A percentile compares a stretch with the other conserved stretches of the same genome.
Conservation (phyloP, 2,888 invertebrate genomes). For the Drosophila parthenogenetica region DNA sequence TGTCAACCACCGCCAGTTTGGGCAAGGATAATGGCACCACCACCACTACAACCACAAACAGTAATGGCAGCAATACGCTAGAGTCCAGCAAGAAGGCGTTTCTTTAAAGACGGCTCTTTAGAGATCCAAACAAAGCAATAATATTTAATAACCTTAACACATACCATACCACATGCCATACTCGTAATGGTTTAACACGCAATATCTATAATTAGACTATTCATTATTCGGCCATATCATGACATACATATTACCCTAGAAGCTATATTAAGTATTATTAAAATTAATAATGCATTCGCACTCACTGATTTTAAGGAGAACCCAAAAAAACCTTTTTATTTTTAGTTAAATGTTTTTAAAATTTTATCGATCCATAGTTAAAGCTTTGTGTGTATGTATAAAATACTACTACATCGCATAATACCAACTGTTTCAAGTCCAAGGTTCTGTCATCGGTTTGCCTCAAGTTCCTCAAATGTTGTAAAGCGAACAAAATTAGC, state of each 20-base stretch:
- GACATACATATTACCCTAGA: slow-evolving; percentile 69
- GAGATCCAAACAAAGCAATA: slow-evolving; percentile 61
- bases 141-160: slow-evolving; percentile 11
- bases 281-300: slow-evolving; percentile 58
- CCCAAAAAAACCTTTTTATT: not conserved
- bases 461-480: slow-evolving; percentile 64
- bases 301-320: slow-evolving; percentile 31
- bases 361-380: slow-evolving; percentile 50
- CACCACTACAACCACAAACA: slow-evolving; percentile 36
- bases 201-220: slow-evolving; percentile 42
- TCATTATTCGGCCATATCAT: slow-evolving; percentile 69
- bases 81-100: slow-evolving; percentile 70
- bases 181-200: slow-evolving; percentile 33
- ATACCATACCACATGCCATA: slow-evolving; percentile 35
- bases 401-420: slow-evolving; percentile 7
- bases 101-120: slow-evolving; percentile 42
- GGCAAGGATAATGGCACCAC: slow-evolving; percentile 56
- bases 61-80: slow-evolving; percentile 16
- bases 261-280: slow-evolving; percentile 63
- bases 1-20: slow-evolving; percentile 66
- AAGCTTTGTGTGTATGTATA: slow-evolving; percentile 8
- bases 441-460: slow-evolving; percentile 48
- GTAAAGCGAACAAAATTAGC: slow-evolving; percentile 19
- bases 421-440: slow-evolving; percentile 27
- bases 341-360: slow-evolving; percentile 1